Percentiles rank a stretch among this genome's conserved stretches.
These are phyloP conservation scores for Suricata suricatta DNA, from an alignment of 2,113 vertebrate species.

Conservation along the genomic window DNA sequence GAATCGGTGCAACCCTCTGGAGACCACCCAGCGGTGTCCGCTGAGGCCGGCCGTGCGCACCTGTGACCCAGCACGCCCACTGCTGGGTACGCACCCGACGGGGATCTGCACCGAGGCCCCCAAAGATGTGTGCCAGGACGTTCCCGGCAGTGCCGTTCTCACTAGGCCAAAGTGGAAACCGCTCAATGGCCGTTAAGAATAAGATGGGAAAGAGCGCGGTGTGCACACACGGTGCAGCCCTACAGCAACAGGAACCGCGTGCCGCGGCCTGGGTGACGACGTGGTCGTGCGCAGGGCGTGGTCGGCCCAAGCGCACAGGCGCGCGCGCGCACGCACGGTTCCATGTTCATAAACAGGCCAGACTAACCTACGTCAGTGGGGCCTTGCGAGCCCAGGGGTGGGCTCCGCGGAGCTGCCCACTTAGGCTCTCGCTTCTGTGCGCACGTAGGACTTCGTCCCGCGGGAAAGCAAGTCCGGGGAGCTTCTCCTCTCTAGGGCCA, in stretches of 20 bases:
- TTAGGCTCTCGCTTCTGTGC: fast-evolving
- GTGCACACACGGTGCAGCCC: neutral
- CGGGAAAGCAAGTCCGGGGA: neutral
- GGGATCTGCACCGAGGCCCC: fast-evolving
- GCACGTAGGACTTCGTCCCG: neutral
- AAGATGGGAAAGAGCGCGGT: neutral
- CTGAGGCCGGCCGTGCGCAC: neutral
- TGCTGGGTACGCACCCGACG: too few relatives aligned
- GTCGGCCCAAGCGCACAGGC: too few relatives aligned
- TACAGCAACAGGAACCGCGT: too few relatives aligned
- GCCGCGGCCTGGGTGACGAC: neutral
- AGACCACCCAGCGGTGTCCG: neutral
- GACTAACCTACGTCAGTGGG: fast-evolving
- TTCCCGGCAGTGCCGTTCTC: fast-evolving
- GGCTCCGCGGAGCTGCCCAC: neutral
- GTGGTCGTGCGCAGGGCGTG: too few relatives aligned
- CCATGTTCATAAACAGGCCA: too few relatives aligned
- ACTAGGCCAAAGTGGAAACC: neutral
- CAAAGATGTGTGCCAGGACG: neutral
- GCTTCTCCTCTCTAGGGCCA: neutral
- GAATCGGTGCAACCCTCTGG: neutral
- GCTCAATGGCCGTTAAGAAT: neutral
- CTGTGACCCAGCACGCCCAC: neutral
- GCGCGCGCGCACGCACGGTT: too few relatives aligned
- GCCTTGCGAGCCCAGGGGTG: neutral